A percentile compares a stretch with the other conserved stretches of the same genome.
Evolutionary conservation across 2,888 invertebrate species (phyloP).

Genomic region (Pinctada fucata): DNA sequence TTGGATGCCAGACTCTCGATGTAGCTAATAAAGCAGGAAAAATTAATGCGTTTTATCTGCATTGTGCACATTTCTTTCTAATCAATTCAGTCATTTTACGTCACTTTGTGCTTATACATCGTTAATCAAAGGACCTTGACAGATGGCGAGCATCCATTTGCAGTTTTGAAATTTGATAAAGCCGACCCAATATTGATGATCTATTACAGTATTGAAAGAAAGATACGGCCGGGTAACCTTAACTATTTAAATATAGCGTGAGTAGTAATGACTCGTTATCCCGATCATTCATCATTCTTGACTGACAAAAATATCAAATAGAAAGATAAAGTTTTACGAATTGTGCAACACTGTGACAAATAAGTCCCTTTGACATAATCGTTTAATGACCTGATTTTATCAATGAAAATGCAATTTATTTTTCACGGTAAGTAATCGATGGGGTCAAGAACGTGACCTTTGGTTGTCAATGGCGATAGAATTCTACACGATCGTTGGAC

Average conservation of each 20-base stretch:
- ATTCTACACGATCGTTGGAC: not conserved
- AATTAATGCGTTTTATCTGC: not conserved
- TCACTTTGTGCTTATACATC: not conserved
- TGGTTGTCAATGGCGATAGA: not conserved
- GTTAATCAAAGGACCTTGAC: slow-evolving; percentile 10
- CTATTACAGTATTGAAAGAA: slow-evolving; percentile 10
- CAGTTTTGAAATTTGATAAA: slow-evolving; percentile 26
- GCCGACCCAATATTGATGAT: slow-evolving; percentile 6
- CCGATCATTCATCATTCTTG: slow-evolving; percentile 17
- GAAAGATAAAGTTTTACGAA: slow-evolving; percentile 28
- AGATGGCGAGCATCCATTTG: not conserved
- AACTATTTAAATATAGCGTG: slow-evolving; percentile 26
- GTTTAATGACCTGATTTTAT: slow-evolving; percentile 31
- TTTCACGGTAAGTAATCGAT: slow-evolving; percentile 4
- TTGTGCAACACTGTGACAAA: slow-evolving; percentile 33
- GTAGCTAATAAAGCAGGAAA: not conserved
- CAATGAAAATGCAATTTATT: slow-evolving; percentile 22
- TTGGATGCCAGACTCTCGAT: not conserved
- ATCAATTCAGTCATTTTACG: not conserved
- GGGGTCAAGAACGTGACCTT: slow-evolving; percentile 1
- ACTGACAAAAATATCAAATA: slow-evolving; percentile 27
- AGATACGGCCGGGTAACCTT: slow-evolving; percentile 19
- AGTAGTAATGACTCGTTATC: slow-evolving; percentile 22
- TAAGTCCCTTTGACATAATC: slow-evolving; percentile 30
- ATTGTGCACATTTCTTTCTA: not conserved